Evolutionary conservation across 2,888 invertebrate genomes (phyloP), one percentile per base, ranked within the genome.

Genomic region (Volucella bombylans): DNA sequence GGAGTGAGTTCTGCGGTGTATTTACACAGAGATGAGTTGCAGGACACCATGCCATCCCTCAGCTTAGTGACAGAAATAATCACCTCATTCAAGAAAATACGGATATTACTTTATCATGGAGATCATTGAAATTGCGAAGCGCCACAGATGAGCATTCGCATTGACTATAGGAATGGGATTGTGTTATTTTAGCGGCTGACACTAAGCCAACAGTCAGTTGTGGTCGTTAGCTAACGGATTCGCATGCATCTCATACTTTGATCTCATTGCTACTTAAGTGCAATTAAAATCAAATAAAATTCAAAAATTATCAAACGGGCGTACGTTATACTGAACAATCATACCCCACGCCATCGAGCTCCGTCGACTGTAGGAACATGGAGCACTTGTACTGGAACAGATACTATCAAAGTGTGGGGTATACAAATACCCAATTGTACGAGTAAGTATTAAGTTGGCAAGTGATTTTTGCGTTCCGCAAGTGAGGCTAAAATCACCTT

Each of bases 221-320:
- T 10, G 47, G 15, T 55, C 50, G 38, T 55, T 47, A 52, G 12
- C 23, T 23, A 23, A 23, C 14, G 61, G 81, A 85, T 85, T 85
- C 80, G 71, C 80, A 74, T 76, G 76, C 80, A 80, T 80, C 80
- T 76, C 76, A 85, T 87, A 82, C 90, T 90, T 90, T 90, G 90
- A 90, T 90, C 90, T 91, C 88, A 88, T 90, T 88, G 88, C 88
- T 89, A 89, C 89, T 89, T 89, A 89, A 89, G 89, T 88, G 88
- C 88, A 89, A 89, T 89, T 90, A 88, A 89, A 90, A 91, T 90
- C 91, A 91, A 90, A 90, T 90, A 87, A 87, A 86, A 83, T 72
- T 64, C 68, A 59, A 71, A 72, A 76, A 76, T 73, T 86, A 85
- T 81, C 82, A 78, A 81, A 87, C 77, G 82, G 41, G 62, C 49